phyloP scores from a whole-genome alignment of 2,888 invertebrate genomes.

The Caenorhabditis sp. region DNA sequence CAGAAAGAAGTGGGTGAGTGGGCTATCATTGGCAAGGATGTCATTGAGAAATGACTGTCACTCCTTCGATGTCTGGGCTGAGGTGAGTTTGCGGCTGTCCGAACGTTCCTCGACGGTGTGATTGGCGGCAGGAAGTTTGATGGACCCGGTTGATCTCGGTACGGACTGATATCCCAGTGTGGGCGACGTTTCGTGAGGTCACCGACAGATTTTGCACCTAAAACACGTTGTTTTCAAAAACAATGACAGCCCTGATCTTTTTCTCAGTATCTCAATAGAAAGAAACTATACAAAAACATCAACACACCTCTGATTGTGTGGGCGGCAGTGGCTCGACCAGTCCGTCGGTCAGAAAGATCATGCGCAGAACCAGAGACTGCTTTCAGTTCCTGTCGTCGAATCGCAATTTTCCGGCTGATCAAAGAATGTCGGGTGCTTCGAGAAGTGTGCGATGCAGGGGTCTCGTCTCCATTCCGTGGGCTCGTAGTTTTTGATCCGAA shows the following conservation, averaged over 20 bases:
- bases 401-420: slow-evolving; percentile 63
- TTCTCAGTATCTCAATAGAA: too few species aligned
- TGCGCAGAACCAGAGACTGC: slow-evolving; percentile 43
- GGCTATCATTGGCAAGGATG: slow-evolving; percentile 37
- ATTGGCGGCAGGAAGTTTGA: slow-evolving; percentile 45
- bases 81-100: slow-evolving; percentile 46
- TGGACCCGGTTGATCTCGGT: slow-evolving; percentile 21
- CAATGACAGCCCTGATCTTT: neutral
- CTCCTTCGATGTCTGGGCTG: slow-evolving; percentile 42
- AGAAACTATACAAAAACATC: too few species aligned
- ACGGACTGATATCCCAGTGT: slow-evolving; percentile 47
- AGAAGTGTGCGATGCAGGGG: slow-evolving; percentile 53
- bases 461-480: slow-evolving; percentile 44
- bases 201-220: slow-evolving; percentile 48
- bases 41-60: slow-evolving; percentile 54
- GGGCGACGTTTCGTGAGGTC: slow-evolving; percentile 29
- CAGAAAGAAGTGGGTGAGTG: slow-evolving; percentile 55
- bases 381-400: slow-evolving; percentile 54
- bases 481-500: slow-evolving; percentile 33
- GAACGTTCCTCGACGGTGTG: slow-evolving; percentile 10
- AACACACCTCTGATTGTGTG: slow-evolving; percentile 29
- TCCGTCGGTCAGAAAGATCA: slow-evolving; percentile 26
- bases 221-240: slow-evolving; percentile 1
- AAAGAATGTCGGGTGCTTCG: slow-evolving; percentile 56
- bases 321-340: slow-evolving; percentile 1